Evolutionary conservation across 2,113 vertebrate species (phyloP), one percentile per base, ranked within the genome.

Genomic region (Datnioides undecimradiatus): DNA sequence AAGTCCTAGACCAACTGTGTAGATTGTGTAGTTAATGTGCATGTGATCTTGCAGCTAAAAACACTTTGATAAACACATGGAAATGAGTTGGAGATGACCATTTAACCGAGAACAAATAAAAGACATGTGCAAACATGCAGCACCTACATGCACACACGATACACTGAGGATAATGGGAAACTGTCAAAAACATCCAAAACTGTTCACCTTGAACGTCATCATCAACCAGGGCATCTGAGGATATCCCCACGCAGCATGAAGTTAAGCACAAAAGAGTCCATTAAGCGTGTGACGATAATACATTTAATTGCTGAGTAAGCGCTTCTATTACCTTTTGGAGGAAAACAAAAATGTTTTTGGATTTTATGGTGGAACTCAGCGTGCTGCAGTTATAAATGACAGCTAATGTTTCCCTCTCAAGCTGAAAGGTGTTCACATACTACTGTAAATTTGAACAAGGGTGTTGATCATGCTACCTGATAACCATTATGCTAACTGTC

Each of bases 201-300:
- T 58, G 70, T 90, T 94, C 93, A 94, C 93, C 94, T 95, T 92
- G 90, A 78, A 91, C 7, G 58, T 90, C 82, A 76, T 88, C 90
- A 67, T 94, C 94, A 54, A 88, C 48, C 79, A 95, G 88, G 65
- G 86, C 90, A 33, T 94, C 94, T 95, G 91, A 81, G 79, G 82
- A 80, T 52, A 82, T 92, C 86, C 92, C 84, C 66, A 36, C 65
- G 88, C 75, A 87, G 92, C 90, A 76, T 59, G 77, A 85, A 79
- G 85, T 82, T 49, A 88, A 81, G 86, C 81, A 87, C 58, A 86
- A 82, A 80, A 73, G 64, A 86, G 67, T 79, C 75, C 31, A 76
- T 90, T 89, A 81, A 88, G 65, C 72, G 77, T 49, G 23, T 1
- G 68, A 58, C 4, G 41, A 65, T 41, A 73, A 46, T 6, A 46